phyloP scores from a whole-genome alignment of 2,888 invertebrate genomes.

The Latrodectus hesperus region DNA sequence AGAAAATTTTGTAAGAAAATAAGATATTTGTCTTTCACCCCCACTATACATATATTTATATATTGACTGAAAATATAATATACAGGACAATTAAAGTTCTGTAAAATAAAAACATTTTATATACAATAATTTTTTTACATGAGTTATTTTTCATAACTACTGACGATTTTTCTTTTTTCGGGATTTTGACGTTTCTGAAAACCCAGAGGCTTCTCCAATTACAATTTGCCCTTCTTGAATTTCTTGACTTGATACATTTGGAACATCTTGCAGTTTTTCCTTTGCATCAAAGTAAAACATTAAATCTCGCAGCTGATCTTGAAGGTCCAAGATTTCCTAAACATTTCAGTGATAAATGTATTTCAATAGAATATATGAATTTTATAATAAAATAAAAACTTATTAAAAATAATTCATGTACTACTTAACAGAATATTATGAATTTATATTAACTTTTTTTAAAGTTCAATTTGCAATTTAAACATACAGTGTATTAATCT shows the following conservation, averaged over 20 bases:
- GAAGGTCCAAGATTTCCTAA: constrained; percentile 86
- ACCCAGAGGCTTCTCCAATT: constrained; percentile 58
- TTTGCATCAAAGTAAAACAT: constrained; percentile 98
- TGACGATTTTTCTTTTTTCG: constrained; percentile 58
- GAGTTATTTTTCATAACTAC: not conserved
- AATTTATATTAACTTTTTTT: not conserved
- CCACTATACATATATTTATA: not conserved
- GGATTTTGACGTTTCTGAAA: constrained; percentile 29
- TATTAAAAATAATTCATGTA: no score
- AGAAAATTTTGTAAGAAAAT: constrained; percentile 1
- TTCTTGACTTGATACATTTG: constrained; percentile 70
- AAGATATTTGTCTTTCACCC: not conserved
- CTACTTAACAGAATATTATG: not conserved
- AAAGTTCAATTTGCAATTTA: not conserved
- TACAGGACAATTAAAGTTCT: not conserved
- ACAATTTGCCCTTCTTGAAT: constrained; percentile 71
- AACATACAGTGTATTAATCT: not conserved
- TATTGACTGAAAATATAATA: not conserved
- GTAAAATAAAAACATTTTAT: not conserved
- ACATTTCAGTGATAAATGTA: constrained; percentile 4
- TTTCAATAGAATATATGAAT: not conserved
- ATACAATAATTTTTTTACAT: constrained; percentile 5
- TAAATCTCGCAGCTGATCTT: constrained; percentile 94
- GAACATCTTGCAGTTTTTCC: constrained; percentile 76
- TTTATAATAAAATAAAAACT: not conserved